Evolutionary conservation across 1,140 invertebrate genomes (phyloP).

Genomic region (Lepidurus arcticus): DNA sequence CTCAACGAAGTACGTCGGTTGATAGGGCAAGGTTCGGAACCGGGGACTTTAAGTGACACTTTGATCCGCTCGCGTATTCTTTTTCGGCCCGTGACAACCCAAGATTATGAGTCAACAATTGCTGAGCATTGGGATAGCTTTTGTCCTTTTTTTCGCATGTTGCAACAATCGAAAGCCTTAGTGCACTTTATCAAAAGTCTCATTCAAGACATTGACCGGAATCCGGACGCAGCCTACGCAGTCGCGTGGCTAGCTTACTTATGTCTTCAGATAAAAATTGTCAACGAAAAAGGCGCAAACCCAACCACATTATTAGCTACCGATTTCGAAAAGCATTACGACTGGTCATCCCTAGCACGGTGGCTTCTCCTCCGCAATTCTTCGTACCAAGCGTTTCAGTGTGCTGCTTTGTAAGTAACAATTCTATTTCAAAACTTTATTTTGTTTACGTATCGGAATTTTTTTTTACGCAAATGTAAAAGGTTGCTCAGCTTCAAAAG

Average conservation of each 20-base stretch:
- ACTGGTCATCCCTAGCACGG: background rate
- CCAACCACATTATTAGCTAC: background rate
- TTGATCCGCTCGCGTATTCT: background rate
- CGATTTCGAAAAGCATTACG: constrained; percentile 12
- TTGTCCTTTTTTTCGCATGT: background rate
- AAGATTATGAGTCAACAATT: background rate
- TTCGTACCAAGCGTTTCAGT: background rate
- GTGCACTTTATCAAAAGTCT: background rate
- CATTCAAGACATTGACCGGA: background rate
- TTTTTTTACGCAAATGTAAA: background rate
- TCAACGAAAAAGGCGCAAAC: background rate
- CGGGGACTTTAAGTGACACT: background rate
- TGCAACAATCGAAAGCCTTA: background rate
- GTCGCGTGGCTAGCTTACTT: background rate
- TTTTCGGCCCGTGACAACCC: background rate
- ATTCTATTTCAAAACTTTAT: background rate
- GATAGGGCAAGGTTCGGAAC: background rate
- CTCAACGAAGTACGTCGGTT: background rate
- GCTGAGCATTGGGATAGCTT: background rate
- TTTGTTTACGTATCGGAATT: background rate
- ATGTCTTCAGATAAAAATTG: background rate
- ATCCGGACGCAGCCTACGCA: background rate
- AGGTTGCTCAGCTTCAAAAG: background rate
- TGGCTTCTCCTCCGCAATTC: background rate
- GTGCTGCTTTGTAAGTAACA: background rate